phyloP scores from a whole-genome alignment of 2,113 vertebrate genomes.

The Indicator maculatus region DNA sequence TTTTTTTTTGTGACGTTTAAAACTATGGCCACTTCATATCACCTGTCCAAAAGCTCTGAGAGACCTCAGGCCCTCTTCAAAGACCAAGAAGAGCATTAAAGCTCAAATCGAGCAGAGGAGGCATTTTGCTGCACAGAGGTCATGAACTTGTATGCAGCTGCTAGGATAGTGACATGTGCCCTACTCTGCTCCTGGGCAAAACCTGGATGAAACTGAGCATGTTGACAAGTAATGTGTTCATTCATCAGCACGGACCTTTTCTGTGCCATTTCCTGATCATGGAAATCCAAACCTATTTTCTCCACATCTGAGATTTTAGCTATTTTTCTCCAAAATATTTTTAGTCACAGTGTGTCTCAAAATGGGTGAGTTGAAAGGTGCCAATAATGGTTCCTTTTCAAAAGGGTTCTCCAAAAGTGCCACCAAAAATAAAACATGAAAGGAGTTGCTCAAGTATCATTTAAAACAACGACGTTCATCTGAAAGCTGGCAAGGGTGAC shows the following conservation, averaged over 20 bases:
- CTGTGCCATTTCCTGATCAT: neutral
- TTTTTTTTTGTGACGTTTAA: neutral
- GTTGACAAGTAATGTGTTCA: neutral
- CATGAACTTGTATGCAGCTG: neutral
- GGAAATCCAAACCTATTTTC: slow-evolving; percentile 22
- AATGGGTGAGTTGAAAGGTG: slow-evolving; percentile 42
- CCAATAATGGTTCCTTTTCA: slow-evolving; percentile 29
- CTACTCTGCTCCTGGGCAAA: neutral
- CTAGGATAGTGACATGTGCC: neutral
- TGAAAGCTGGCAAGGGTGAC: slow-evolving; percentile 20
- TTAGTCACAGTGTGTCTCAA: neutral
- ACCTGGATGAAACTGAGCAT: neutral
- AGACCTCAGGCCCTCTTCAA: neutral
- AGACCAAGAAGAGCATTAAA: neutral
- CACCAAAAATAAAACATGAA: slow-evolving; percentile 59
- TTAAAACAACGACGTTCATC: slow-evolving; percentile 34
- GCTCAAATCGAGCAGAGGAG: neutral
- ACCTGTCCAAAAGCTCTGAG: neutral
- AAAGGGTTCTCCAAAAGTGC: slow-evolving; percentile 39
- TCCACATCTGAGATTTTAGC: neutral
- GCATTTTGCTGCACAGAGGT: neutral
- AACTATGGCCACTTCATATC: neutral
- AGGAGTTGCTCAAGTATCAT: slow-evolving; percentile 28
- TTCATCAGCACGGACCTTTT: neutral
- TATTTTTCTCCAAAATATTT: slow-evolving; percentile 34